These are phyloP conservation scores for Cyanoderma ruficeps DNA, from an alignment of 2,113 vertebrate genomes.

Conservation along the genomic window DNA sequence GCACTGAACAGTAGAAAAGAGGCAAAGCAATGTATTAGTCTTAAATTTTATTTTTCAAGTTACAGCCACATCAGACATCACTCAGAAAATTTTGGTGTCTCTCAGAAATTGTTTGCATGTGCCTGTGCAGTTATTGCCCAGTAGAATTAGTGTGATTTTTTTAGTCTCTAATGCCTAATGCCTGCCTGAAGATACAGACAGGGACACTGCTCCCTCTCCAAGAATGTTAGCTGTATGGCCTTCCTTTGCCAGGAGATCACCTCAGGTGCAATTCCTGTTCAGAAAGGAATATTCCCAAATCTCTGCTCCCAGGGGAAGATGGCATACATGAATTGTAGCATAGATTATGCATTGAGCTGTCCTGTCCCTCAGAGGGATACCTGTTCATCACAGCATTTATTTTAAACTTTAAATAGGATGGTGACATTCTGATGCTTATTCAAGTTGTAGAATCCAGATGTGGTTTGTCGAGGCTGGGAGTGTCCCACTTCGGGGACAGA, in stretches of 20 bases:
- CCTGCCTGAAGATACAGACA: not conserved
- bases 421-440: not conserved
- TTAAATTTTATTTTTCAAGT: not conserved
- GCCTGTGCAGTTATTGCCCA: not conserved
- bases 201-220: not conserved
- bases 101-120: not conserved
- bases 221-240: not conserved
- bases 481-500: too few species aligned
- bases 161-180: not conserved
- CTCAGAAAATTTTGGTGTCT: not conserved
- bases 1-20: not conserved
- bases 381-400: not conserved
- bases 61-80: not conserved
- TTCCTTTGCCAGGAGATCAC: not conserved
- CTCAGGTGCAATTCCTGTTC: not conserved
- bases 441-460: not conserved
- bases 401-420: not conserved
- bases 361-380: not conserved
- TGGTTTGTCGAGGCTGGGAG: too few species aligned
- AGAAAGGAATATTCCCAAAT: not conserved
- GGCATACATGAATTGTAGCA: not conserved
- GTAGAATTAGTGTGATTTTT: not conserved
- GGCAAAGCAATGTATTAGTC: not conserved
- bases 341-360: not conserved
- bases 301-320: not conserved